These are phyloP conservation scores for Eulithis testata DNA, from an alignment of 2,888 invertebrate genomes.

Conservation along the genomic window DNA sequence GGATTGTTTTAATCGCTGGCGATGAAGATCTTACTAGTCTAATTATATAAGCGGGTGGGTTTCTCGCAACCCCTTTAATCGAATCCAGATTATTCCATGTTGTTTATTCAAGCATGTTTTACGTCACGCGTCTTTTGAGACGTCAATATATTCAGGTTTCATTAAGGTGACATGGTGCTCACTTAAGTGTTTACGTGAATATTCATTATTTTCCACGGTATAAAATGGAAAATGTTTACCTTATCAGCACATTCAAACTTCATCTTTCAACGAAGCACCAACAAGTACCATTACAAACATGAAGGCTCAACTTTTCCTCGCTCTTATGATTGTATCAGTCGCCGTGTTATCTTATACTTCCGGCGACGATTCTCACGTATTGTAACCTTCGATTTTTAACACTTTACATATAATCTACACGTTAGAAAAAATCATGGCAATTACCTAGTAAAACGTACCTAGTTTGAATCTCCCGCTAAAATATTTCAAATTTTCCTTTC, in stretches of 20 bases:
- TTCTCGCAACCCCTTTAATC: background rate
- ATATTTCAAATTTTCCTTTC: too few species aligned
- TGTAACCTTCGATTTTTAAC: too few species aligned
- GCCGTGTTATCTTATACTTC: conserved; percentile 10
- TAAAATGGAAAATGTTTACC: conserved; percentile 23
- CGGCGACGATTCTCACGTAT: conserved; percentile 18
- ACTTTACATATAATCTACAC: too few species aligned
- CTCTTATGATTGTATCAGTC: conserved; percentile 14
- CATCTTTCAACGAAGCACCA: conserved; percentile 21
- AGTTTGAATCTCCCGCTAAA: too few species aligned
- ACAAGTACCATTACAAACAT: conserved; percentile 22
- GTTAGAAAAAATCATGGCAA: too few species aligned
- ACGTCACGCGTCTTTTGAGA: conserved; percentile 28
- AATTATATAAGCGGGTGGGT: conserved; percentile 2
- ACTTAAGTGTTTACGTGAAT: conserved; percentile 31
- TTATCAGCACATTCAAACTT: conserved; percentile 23
- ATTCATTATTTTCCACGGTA: conserved; percentile 31
- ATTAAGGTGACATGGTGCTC: conserved; percentile 36
- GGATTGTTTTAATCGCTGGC: too few species aligned
- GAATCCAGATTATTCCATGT: background rate
- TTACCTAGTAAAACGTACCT: too few species aligned
- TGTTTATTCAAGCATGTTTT: conserved; percentile 29
- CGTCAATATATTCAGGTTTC: conserved; percentile 31
- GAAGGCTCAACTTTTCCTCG: conserved; percentile 30
- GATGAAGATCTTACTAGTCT: too few species aligned